Percentiles rank a stretch among this genome's conserved stretches.
These are phyloP conservation scores for Pterostichus niger DNA, from an alignment of 2,888 invertebrate species.

Conservation along the genomic window DNA sequence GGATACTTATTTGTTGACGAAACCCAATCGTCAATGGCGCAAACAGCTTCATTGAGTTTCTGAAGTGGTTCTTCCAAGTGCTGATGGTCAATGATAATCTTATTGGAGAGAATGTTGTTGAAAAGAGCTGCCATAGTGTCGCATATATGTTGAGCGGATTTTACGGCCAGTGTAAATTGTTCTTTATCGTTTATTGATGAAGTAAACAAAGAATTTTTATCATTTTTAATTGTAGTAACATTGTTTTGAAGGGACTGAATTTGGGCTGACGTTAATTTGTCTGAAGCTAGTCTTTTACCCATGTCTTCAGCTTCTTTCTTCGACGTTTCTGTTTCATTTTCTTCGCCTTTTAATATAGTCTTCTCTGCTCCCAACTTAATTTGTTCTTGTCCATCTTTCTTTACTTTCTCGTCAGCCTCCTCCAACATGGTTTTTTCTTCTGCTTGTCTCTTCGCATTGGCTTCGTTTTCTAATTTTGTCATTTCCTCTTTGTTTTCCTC, in stretches of 20 bases:
- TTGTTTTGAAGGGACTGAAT: slow-evolving; percentile 34
- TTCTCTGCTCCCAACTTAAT: slow-evolving; percentile 66
- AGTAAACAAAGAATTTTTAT: slow-evolving; percentile 22
- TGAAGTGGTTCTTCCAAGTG: slow-evolving; percentile 35
- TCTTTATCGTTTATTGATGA: slow-evolving; percentile 20
- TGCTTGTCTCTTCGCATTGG: slow-evolving; percentile 70
- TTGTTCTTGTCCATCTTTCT: slow-evolving; percentile 68
- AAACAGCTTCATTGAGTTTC: slow-evolving; percentile 48
- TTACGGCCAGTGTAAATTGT: slow-evolving; percentile 5
- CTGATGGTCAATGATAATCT: slow-evolving; percentile 39
- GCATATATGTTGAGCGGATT: slow-evolving; percentile 41
- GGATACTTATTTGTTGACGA: slow-evolving; percentile 5
- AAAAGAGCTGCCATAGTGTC: slow-evolving; percentile 14
- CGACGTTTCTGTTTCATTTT: slow-evolving; percentile 70
- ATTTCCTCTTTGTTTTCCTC: slow-evolving; percentile 68
- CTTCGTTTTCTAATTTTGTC: slow-evolving; percentile 68
- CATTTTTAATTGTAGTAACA: slow-evolving; percentile 36
- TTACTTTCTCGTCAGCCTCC: slow-evolving; percentile 68
- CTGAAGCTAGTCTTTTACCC: slow-evolving; percentile 65
- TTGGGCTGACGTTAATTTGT: slow-evolving; percentile 54
- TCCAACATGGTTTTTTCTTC: slow-evolving; percentile 70
- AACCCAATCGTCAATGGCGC: slow-evolving; percentile 45
- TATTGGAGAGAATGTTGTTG: slow-evolving; percentile 22
- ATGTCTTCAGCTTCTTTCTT: slow-evolving; percentile 67
- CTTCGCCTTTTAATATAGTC: slow-evolving; percentile 71